Conservation (phyloP, 2,888 invertebrate species). For the Cheilosia soror region DNA sequence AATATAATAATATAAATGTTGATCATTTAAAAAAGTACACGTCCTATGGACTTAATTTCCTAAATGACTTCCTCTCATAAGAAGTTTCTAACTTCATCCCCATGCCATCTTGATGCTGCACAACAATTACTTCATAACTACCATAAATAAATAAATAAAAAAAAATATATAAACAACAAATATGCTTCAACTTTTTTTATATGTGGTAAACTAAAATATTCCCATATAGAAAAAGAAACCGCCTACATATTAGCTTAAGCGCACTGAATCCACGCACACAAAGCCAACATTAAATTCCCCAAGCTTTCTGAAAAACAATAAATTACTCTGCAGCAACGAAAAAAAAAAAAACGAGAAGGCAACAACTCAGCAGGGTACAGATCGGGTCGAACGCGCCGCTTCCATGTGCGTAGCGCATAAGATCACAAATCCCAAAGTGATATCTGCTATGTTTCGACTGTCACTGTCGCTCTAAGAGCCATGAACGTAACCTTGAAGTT, state of each 20-base stretch:
- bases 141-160: constrained; percentile 16
- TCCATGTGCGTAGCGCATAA: constrained; percentile 57
- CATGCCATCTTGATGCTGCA: not conserved
- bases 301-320: constrained; percentile 49
- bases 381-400: constrained; percentile 19
- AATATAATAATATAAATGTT: no score
- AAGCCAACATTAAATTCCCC: constrained; percentile 44
- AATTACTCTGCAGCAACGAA: constrained; percentile 57
- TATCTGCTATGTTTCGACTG: constrained; percentile 54
- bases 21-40: no score
- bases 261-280: constrained; percentile 30
- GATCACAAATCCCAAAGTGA: constrained; percentile 62
- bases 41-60: not conserved
- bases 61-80: not conserved
- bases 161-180: not conserved
- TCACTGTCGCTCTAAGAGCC: constrained; percentile 59
- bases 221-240: constrained; percentile 5
- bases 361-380: constrained; percentile 18
- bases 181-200: not conserved
- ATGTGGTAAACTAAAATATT: constrained; percentile 4
- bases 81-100: not conserved
- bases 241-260: constrained; percentile 30
- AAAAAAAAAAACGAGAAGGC: constrained; percentile 26
- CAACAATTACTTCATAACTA: constrained; percentile 22
- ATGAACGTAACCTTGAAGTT: constrained; percentile 74